Percentiles rank a stretch among this genome's conserved stretches.
Conservation (phyloP, 1,140 invertebrate genomes). For the Drosophila repletoides region DNA sequence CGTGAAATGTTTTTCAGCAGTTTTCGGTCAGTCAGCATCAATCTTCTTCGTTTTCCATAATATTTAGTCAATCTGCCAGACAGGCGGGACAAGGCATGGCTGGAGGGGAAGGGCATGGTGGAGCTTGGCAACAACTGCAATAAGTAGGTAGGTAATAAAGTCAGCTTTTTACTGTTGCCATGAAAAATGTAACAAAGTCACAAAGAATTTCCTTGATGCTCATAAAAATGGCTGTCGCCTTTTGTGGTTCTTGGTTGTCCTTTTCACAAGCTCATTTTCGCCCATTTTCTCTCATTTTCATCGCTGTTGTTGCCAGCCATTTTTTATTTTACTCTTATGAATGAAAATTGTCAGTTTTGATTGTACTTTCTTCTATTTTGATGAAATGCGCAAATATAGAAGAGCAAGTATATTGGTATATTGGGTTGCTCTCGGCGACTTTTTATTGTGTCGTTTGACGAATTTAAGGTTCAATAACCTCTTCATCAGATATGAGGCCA, state of each 20-base stretch:
- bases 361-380: slow-evolving; percentile 50
- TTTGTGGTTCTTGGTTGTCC: slow-evolving; percentile 33
- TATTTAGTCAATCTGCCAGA: slow-evolving; percentile 58
- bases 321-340: slow-evolving; percentile 69
- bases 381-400: slow-evolving; percentile 51
- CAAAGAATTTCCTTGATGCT: slow-evolving; percentile 68
- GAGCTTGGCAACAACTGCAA: slow-evolving; percentile 49
- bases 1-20: slow-evolving; percentile 52
- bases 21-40: slow-evolving; percentile 66
- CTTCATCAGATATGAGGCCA: slow-evolving; percentile 14
- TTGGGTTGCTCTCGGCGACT: slow-evolving; percentile 33
- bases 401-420: slow-evolving; percentile 33
- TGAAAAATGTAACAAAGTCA: slow-evolving; percentile 78
- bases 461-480: slow-evolving; percentile 54
- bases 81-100: not conserved
- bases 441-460: slow-evolving; percentile 18
- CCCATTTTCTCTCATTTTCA: slow-evolving; percentile 25
- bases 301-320: slow-evolving; percentile 38
- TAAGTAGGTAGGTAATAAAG: slow-evolving; percentile 75
- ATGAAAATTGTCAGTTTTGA: slow-evolving; percentile 74
- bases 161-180: slow-evolving; percentile 72
- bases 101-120: not conserved
- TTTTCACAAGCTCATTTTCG: slow-evolving; percentile 6
- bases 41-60: slow-evolving; percentile 67
- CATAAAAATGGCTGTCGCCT: slow-evolving; percentile 61